These are phyloP conservation scores for Drosophila nr. medialis DNA, from an alignment of 2,888 invertebrate species.

Conservation along the genomic window DNA sequence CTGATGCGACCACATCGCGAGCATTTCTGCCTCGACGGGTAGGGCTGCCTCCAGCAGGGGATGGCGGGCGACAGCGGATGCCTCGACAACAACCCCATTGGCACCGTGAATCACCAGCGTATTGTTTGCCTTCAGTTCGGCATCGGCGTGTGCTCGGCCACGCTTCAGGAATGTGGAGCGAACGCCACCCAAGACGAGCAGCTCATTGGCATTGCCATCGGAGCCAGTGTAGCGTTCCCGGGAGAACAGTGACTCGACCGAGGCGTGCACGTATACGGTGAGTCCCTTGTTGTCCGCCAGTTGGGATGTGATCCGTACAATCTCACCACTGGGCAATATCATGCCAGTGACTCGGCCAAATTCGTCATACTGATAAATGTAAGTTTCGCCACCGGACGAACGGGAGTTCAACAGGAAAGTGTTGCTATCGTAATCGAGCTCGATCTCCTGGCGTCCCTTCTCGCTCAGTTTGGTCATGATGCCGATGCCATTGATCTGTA, in stretches of 20 bases:
- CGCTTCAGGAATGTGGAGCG: constrained; percentile 89
- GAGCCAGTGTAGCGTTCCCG: constrained; percentile 85
- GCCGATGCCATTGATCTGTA: constrained; percentile 96
- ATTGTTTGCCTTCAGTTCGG: constrained; percentile 91
- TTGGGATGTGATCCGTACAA: constrained; percentile 91
- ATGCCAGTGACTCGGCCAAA: constrained; percentile 94
- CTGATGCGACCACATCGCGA: constrained; percentile 95
- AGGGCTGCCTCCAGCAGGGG: constrained; percentile 92
- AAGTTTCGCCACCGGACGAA: constrained; percentile 93
- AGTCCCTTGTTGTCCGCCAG: constrained; percentile 91
- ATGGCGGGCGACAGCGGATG: constrained; percentile 92
- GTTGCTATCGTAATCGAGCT: constrained; percentile 95
- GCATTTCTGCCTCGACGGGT: constrained; percentile 95
- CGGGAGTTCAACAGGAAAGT: constrained; percentile 94
- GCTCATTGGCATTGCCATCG: constrained; percentile 85
- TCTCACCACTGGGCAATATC: constrained; percentile 96
- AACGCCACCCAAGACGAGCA: constrained; percentile 88
- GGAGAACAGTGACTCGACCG: constrained; percentile 86
- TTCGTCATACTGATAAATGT: constrained; percentile 95
- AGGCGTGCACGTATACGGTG: constrained; percentile 89
- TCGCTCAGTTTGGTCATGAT: constrained; percentile 94
- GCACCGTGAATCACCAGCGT: constrained; percentile 91
- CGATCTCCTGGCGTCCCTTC: constrained; percentile 94
- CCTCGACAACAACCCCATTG: constrained; percentile 90
- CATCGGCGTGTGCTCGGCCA: constrained; percentile 90